Evolutionary conservation across 2,888 invertebrate species (phyloP).

Genomic region (Itoplectis maculator): DNA sequence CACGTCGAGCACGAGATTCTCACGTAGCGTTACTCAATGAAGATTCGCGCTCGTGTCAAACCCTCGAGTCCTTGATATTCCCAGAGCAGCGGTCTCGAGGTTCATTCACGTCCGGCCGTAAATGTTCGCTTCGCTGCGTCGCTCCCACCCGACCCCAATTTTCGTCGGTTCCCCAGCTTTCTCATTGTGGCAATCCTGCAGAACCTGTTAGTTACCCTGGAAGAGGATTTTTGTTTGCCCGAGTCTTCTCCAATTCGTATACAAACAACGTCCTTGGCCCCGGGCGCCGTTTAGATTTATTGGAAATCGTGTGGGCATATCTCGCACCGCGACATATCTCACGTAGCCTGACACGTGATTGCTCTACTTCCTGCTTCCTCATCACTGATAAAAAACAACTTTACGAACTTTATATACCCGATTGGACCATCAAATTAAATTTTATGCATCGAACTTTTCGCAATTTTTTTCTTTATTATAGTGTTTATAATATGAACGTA

Average conservation of each 20-base stretch:
- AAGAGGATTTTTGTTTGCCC: not conserved
- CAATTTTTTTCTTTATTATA: no score
- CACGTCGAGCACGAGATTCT: not conserved
- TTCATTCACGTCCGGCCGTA: slow-evolving; percentile 18
- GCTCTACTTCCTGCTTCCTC: no score
- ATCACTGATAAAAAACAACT: no score
- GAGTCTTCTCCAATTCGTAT: not conserved
- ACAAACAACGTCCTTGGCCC: not conserved
- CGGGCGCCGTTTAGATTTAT: not conserved
- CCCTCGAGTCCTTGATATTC: slow-evolving; percentile 9
- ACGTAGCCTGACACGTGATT: not conserved
- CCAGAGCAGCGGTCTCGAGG: slow-evolving; percentile 13
- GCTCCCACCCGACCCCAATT: no score
- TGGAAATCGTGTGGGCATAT: slow-evolving; percentile 20
- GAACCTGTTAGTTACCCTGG: not conserved
- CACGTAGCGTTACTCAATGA: slow-evolving; percentile 6
- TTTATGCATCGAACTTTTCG: no score
- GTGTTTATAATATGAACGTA: no score
- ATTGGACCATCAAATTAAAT: no score
- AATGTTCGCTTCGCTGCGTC: not conserved
- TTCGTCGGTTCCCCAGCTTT: not conserved
- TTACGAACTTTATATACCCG: no score
- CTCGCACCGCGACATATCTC: not conserved
- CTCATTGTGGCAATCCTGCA: not conserved
- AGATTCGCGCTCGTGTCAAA: slow-evolving; percentile 5